Base-by-base conservation (phyloP, 2,888 invertebrate species). In the Oscheius sp. region DNA sequence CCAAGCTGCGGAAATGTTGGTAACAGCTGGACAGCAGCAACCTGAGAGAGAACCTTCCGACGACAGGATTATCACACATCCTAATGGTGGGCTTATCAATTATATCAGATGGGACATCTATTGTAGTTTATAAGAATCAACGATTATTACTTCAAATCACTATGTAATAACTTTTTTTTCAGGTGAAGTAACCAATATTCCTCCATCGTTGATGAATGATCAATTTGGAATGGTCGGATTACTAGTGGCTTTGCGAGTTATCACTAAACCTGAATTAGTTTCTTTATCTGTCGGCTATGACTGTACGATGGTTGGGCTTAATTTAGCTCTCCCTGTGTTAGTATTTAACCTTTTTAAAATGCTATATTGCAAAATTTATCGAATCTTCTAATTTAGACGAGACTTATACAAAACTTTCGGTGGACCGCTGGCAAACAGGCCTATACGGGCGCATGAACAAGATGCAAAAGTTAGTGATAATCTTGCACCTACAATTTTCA, bases 151-250 rank as follows among this genome's bases (percentile, higher is more conserved):
- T n/a, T n/a, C n/a, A n/a, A n/a, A n/a, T n/a, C n/a, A n/a, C n/a
- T n/a, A n/a, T n/a, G n/a, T n/a, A n/a, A n/a, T n/a, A n/a, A n/a
- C n/a, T n/a, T n/a, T n/a, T n/a, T n/a, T n/a, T 89, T 52, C 87
- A 94, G 94, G 95, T 85, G 93, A 93, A 90, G 95, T 98, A 86
- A 94, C 96, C 88, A 96, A 96, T 90, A 97, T 99, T 90, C 98
- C 98, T 75, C 92, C 92, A 81, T 94, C 94, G 87, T 98, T 99
- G 97, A 94, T 99, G 80, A 93, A 93, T 84, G 98, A 99, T 90
- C 98, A 98, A 90, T 98, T 96, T 89, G 98, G 98, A 84, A 97
- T 99, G 90, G 96, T 97, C 80, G 98, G 98, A 57, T 91, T 99
- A 83, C 90, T 99, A 88, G 95, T 97, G 82, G 97, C 97, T 89